Evolutionary conservation across 2,113 vertebrate species (phyloP), one percentile per base, ranked within the genome.

Genomic region (Panurus biarmicus): DNA sequence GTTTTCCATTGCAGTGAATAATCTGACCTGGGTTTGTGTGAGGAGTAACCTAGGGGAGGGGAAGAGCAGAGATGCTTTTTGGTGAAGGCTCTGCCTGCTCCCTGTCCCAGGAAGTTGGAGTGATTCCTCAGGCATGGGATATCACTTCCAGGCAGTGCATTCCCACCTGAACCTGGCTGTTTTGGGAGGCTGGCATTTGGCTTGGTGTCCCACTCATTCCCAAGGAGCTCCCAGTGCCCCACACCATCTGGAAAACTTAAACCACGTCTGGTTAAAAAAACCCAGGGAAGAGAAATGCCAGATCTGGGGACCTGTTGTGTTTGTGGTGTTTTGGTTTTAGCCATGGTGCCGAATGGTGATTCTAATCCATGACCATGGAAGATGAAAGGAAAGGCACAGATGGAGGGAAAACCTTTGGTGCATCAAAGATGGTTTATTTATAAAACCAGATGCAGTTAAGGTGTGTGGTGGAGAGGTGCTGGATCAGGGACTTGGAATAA

Each of bases 1-100:
- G 53, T 90, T 97, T 96, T 96, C 92, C 85, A 76, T 95, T 94
- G 60, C 40, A 80, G 84, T 93, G 82, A 96, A 54, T 45, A 73
- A 72, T 91, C 64, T 79, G 35, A 78, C 64, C 81, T 90, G 86
- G 45, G 29, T 40, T 93, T 93, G 89, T 89, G 87, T 89, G 89
- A 94, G 72, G 87, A 97, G 50, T 70, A 83, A 48, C 42, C 58
- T 80, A 62, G 95, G 92, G 78, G 86, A 64, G 85, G 40, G 48
- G 35, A 57, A 85, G 80, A n/a, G 76, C 81, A 81, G 85, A 87
- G 77, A 88, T 36, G 87, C 24, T 81, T 95, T 89, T 61, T 58
- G 14, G 17, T 47, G 78, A 35, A 48, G 38, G 61, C 61, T 96
- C 80, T 91, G 92, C 91, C 33, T 65, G 45, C 44, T 87, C 42